These are phyloP conservation scores for Ispidina lecontei DNA, from an alignment of 2,797 vertebrate genomes.

Conservation along the genomic window DNA sequence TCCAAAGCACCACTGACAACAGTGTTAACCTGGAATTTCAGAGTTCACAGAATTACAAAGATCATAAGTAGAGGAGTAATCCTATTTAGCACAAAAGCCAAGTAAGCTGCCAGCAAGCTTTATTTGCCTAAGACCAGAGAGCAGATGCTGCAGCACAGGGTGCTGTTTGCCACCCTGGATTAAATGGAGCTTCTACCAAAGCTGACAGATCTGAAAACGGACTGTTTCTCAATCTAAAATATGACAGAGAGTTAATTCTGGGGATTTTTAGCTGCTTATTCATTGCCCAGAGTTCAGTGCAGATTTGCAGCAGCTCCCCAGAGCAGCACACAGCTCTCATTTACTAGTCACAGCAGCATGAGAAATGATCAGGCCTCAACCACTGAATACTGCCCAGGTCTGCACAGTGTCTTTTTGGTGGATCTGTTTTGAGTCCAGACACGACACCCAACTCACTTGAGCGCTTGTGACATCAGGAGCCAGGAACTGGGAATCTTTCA, in stretches of 20 bases:
- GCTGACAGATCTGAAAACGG: not conserved
- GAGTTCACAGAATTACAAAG: not conserved
- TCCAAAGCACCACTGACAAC: conserved; percentile 97
- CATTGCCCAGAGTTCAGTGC: not conserved
- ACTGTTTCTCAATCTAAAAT: not conserved
- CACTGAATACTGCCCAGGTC: not conserved
- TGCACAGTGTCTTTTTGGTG: not conserved
- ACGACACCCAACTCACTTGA: conserved; percentile 79
- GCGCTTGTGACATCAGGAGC: conserved; percentile 98
- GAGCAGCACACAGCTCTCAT: not conserved
- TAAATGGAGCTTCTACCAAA: not conserved
- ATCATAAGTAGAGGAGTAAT: not conserved
- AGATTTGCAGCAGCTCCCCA: not conserved
- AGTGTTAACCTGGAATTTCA: conserved; percentile 88
- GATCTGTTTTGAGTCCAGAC: not conserved
- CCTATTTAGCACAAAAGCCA: not conserved
- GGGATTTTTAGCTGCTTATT: not conserved
- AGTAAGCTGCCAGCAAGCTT: not conserved
- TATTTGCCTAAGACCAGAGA: not conserved
- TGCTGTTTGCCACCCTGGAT: not conserved
- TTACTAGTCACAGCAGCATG: not conserved
- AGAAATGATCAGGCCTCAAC: not conserved
- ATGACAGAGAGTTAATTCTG: not conserved
- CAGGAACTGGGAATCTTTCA: conserved; percentile 98
- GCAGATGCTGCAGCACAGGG: not conserved